phyloP scores from a whole-genome alignment of 2,113 vertebrate species.

The Pavo muticus region DNA sequence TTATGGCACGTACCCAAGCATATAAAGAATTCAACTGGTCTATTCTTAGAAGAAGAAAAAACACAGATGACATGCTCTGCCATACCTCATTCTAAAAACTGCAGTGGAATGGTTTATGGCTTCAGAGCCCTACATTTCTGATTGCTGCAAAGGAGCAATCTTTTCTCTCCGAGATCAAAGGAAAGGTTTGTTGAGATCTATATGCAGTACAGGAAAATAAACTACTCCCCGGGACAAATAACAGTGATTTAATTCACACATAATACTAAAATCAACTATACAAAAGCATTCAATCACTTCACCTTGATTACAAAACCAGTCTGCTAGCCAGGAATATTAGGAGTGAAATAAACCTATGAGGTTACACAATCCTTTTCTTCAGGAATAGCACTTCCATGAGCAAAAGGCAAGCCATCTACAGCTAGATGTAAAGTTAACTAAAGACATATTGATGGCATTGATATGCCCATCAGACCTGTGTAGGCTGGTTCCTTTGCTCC shows the following conservation, averaged over 20 bases:
- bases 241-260: conserved; percentile 9
- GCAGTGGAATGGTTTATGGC: not conserved
- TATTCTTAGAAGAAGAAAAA: conserved; percentile 27
- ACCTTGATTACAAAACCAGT: not conserved
- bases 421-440: not conserved
- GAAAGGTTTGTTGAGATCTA: not conserved
- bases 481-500: not conserved
- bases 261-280: not conserved
- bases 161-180: conserved; percentile 36
- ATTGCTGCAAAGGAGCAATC: conserved; percentile 7
- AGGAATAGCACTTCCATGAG: not conserved
- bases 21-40: not conserved
- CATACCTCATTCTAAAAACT: conserved; percentile 2
- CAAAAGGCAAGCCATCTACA: not conserved
- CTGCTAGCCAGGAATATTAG: not conserved
- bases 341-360: not conserved
- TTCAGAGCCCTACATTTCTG: not conserved
- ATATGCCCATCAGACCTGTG: not conserved
- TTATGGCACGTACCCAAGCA: not conserved
- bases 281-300: not conserved
- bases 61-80: conserved; percentile 13
- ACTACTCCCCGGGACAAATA: not conserved
- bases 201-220: not conserved
- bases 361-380: not conserved
- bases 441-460: not conserved